Evolutionary conservation across 64 coral and sea anemone genomes (phyloP), one percentile per base, ranked within the genome.

Genomic region (Exaiptasia diaphana): DNA sequence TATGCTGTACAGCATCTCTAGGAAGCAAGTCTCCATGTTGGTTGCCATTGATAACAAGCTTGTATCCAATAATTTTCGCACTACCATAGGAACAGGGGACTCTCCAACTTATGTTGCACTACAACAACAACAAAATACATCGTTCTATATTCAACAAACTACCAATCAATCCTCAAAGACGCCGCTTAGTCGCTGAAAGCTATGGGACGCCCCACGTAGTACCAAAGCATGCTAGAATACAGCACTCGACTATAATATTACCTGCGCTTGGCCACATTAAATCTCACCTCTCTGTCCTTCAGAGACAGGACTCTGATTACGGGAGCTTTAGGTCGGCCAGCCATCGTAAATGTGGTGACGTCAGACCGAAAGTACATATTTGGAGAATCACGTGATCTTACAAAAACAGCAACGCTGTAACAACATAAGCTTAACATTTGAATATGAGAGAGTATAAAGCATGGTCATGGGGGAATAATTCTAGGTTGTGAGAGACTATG

Each of bases 271-370:
- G 18, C 20, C 3, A 56, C n/a, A 56, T 58, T 33, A 31, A 65
- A 35, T n/a, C 34, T 5, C 78, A 93, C 91, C 79, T 89, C 72
- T 64, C 74, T 74, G 21, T 93, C 78, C 26, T 72, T 83, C 1
- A 93, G 57, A 6, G 65, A 79, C 23, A 67, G 78, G n/a, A 89
- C 85, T 18, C 89, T 58, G 67, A 93, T 25, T 3, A 82, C 71
- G 2, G 85, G 91, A 38, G 91, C 62, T 53, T 88, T 87, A 11
- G 91, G 91, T 57, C 83, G 71, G 23, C 91, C 91, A 23, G 91
- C 79, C 91, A 93, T 93, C 6, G 91, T 89, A 36, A 93, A 89
- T 27, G 43, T 23, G 23, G 84, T 52, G 18, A 77, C 71, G 7
- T 42, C 64, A 42, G 91, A 93, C 32, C 85, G 44, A 18, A 52